Evolutionary conservation across 2,113 vertebrate species (phyloP), one percentile per base, ranked within the genome.

Genomic region (Plotosus lineatus): DNA sequence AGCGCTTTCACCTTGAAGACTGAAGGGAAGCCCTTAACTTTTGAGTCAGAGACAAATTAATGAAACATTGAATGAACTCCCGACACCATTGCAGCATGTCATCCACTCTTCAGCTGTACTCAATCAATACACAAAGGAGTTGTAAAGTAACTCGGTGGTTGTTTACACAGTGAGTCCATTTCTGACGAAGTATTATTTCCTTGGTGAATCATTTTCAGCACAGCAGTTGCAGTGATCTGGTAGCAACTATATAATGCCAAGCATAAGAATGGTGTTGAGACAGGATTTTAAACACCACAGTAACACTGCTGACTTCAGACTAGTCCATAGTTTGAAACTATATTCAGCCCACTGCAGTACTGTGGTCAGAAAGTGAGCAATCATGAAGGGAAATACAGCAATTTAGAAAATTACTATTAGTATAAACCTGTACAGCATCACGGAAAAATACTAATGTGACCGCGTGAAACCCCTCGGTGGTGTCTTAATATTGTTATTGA

Each of bases 191-290:
- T 31, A 72, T 50, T 50, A 72, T 72, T 72, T 72, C 44, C 26
- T 26, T 33, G 46, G 44, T 72, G 69, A 28, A 72, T 72, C 69
- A 72, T 72, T 50, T 50, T 50, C 68, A 50, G 44, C 44, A 48
- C 68, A 50, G 68, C 44, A 48, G 68, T 72, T 4, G 15, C 15
- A 11, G 26, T 19, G 26, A 31, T 26, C 28, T 9, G 40, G 40
- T 69, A 15, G 3, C 26, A 26, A 26, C 38, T 15, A 17, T 69
- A 46, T 69, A 11, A 28, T 40, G 63, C 42, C 68, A 48, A 72
- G 68, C 7, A 10, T 46, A 31, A 31, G 44, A 48, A 71, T 8
- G n/a, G 10, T 2, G 6, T 14, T 69, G 40, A 69, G 44, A 8
- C 40, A 46, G 40, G 21, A 8, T 33, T 50, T 72, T 33, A 44